phyloP scores from a whole-genome alignment of 2,113 vertebrate species.

The Nycticebus coucang region DNA sequence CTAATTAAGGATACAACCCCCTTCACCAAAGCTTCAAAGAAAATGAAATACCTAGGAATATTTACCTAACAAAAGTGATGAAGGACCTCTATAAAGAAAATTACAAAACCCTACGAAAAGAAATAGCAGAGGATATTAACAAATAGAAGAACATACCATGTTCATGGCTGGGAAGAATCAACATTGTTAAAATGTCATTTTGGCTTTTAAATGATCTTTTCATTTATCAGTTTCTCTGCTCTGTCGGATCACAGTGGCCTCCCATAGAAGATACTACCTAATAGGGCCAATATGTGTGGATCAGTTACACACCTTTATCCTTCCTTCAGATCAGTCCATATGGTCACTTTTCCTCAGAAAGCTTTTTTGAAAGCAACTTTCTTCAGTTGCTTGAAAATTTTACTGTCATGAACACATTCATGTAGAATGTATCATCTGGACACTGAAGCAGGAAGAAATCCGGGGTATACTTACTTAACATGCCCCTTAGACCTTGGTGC shows the following conservation, averaged over 20 bases:
- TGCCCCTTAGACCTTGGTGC: background rate
- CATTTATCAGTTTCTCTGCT: constrained; percentile 7
- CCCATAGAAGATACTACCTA: background rate
- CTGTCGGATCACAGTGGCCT: background rate
- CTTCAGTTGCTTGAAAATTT: constrained; percentile 24
- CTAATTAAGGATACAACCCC: too few species aligned
- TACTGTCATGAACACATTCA: background rate
- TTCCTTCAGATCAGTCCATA: background rate
- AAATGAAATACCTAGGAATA: too few species aligned
- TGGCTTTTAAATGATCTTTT: background rate
- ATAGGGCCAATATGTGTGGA: background rate
- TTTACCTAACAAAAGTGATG: too few species aligned
- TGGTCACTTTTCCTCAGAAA: background rate
- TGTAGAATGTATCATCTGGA: background rate
- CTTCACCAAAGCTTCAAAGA: too few species aligned
- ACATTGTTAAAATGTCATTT: background rate
- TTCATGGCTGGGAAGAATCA: too few species aligned
- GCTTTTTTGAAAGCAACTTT: background rate
- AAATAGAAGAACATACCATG: too few species aligned
- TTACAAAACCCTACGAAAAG: too few species aligned
- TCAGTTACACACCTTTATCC: background rate
- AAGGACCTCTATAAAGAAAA: too few species aligned
- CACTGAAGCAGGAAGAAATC: background rate
- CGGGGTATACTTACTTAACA: background rate
- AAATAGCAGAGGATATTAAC: too few species aligned